A percentile compares a stretch with the other conserved stretches of the same genome.
Conservation (phyloP, 2,797 vertebrate genomes). For the Oryzias sinensis region DNA sequence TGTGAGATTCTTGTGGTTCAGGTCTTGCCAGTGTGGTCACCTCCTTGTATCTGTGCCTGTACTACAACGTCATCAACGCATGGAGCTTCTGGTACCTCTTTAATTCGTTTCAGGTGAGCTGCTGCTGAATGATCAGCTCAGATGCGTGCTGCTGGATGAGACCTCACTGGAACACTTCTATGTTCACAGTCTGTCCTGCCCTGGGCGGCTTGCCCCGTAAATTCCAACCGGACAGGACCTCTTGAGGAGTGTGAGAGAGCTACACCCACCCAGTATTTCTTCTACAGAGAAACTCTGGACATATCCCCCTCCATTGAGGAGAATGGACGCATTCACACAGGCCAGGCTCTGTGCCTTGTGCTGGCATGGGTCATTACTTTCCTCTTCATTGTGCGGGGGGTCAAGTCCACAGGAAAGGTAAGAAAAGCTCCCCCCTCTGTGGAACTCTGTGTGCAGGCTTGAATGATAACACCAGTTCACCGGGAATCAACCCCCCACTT, state of each 20-base stretch:
- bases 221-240: conserved; percentile 79
- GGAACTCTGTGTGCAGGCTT: no score
- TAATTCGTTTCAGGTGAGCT: conserved; percentile 91
- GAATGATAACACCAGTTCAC: no score
- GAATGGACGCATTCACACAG: conserved; percentile 80
- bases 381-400: conserved; percentile 85
- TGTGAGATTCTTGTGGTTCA: conserved; percentile 44
- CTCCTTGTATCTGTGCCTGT: conserved; percentile 88
- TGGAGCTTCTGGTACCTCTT: conserved; percentile 99
- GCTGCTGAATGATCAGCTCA: conserved; percentile 1
- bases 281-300: conserved; percentile 90
- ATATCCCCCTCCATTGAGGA: conserved; percentile 85
- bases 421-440: not conserved
- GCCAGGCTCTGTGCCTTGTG: conserved; percentile 83
- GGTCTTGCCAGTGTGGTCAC: conserved; percentile 87
- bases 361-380: conserved; percentile 90
- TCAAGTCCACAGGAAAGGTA: conserved; percentile 90
- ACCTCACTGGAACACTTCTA: not conserved
- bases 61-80: conserved; percentile 93
- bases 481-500: no score
- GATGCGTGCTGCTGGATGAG: not conserved
- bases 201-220: conserved; percentile 87
- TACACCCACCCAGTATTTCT: conserved; percentile 90
- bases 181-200: conserved; percentile 82
- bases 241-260: conserved; percentile 85